A percentile compares a stretch with the other conserved stretches of the same genome.
Evolutionary conservation across 2,797 vertebrate species (phyloP).

Genomic region (Miopithecus talapoin): DNA sequence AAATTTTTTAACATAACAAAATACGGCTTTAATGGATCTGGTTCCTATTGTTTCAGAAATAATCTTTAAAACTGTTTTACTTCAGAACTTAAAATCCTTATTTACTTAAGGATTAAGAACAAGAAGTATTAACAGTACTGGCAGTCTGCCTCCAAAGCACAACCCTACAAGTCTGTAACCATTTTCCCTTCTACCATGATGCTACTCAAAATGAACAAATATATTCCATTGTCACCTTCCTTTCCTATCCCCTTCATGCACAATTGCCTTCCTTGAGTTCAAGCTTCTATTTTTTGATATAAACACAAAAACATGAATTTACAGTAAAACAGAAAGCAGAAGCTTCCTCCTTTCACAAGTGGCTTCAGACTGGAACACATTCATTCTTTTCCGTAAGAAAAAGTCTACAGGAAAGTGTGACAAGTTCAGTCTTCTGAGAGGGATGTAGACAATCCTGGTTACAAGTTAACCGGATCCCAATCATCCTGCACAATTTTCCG

Average conservation of each 20-base stretch:
- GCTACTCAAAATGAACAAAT: not conserved
- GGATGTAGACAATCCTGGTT: not conserved
- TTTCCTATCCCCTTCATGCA: not conserved
- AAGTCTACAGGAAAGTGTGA: constrained; percentile 3
- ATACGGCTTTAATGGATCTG: constrained; percentile 2
- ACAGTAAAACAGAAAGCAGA: constrained; percentile 4
- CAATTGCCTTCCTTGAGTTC: not conserved
- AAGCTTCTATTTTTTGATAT: constrained; percentile 8
- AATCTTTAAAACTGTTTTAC: constrained; percentile 29
- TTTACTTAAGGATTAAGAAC: constrained; percentile 52
- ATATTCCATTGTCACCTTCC: not conserved
- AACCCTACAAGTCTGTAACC: constrained; percentile 10
- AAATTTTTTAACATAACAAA: not conserved
- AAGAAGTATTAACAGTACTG: constrained; percentile 47
- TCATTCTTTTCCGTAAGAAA: constrained; percentile 28
- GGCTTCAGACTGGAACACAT: constrained; percentile 7
- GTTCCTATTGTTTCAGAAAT: constrained; percentile 39
- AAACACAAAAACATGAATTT: constrained; percentile 15
- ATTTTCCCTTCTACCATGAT: not conserved
- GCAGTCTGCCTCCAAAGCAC: constrained; percentile 2
- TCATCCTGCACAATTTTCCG: constrained; percentile 23
- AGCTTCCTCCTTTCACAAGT: constrained; percentile 35
- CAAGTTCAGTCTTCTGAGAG: not conserved
- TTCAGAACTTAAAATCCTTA: constrained; percentile 51
- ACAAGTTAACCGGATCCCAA: constrained; percentile 32